Evolutionary conservation across 2,888 invertebrate genomes (phyloP), one percentile per base, ranked within the genome.

Genomic region (Eupsilia transversa): DNA sequence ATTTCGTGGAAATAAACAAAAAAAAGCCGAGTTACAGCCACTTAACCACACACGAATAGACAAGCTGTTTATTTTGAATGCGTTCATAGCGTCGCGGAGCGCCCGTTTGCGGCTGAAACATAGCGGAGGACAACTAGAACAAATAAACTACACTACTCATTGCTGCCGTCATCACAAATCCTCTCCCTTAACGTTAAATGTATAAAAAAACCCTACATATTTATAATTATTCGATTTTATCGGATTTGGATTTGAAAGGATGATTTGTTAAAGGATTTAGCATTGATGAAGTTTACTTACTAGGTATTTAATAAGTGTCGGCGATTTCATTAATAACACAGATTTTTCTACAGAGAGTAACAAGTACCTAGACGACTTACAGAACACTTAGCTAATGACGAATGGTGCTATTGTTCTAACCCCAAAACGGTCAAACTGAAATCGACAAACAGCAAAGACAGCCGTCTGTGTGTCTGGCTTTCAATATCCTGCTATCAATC

Each of bases 41-140:
- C 91, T 92, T 91, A 91, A 91, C 88, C 87, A 85, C 89, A 91
- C 91, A 86, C 83, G 91, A 92, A 92, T 92, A 92, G 91, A 91
- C 89, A 88, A 89, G 88, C 75, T 94, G 94, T 94, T 94, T 95
- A 89, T 94, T 94, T 93, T 89, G 69, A 89, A 86, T 92, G 74
- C 88, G 87, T 88, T 91, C 85, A 77, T 87, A 89, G 82, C 89
- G 86, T 86, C 80, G 85, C 73, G 79, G 77, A 83, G 70, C 82
- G 86, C 80, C 43, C 75, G 83, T 73, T 54, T 64, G 65, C 46
- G 71, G 79, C 77, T 69, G 68, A 63, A 64, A 73, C 52, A 64
- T 79, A 80, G 76, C 54, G 77, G 77, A 83, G 68, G 74, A 79
- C 76, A 83, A 72, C 67, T 67, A 83, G 77, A 87, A 86, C 76